These are phyloP conservation scores for Mormyrus proboscirostris DNA, from an alignment of 2,797 vertebrate genomes.

Conservation along the genomic window DNA sequence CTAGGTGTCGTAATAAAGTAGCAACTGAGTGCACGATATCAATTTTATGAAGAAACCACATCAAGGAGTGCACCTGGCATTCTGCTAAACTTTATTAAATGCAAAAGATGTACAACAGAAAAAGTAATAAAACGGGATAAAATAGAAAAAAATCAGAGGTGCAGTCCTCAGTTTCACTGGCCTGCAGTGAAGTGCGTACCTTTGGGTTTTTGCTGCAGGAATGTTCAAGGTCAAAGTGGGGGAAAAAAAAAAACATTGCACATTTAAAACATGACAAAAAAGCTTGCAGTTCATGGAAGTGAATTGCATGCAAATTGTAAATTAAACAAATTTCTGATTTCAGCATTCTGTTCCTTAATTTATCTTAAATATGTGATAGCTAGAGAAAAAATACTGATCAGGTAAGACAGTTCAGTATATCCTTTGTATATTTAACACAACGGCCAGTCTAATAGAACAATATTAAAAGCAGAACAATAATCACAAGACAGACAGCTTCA, in stretches of 20 bases:
- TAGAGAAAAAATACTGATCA: neutral
- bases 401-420: neutral
- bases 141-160: neutral
- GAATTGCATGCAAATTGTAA: neutral
- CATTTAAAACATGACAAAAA: conserved; percentile 1
- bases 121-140: neutral
- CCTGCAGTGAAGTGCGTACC: conserved; percentile 49
- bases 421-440: neutral
- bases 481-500: neutral
- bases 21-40: neutral
- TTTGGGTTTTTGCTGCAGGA: conserved; percentile 27
- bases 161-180: conserved; percentile 40
- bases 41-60: neutral
- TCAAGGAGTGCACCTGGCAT: neutral
- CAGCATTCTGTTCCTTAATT: neutral
- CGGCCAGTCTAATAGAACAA: neutral
- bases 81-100: neutral
- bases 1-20: neutral
- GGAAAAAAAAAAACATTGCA: neutral
- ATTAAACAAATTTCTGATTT: neutral
- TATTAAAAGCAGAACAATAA: neutral
- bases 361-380: neutral
- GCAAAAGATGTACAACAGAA: neutral
- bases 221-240: neutral
- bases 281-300: conserved; percentile 13